These are phyloP conservation scores for Callosobruchus maculatus DNA, from an alignment of 2,888 invertebrate genomes.

Conservation along the genomic window DNA sequence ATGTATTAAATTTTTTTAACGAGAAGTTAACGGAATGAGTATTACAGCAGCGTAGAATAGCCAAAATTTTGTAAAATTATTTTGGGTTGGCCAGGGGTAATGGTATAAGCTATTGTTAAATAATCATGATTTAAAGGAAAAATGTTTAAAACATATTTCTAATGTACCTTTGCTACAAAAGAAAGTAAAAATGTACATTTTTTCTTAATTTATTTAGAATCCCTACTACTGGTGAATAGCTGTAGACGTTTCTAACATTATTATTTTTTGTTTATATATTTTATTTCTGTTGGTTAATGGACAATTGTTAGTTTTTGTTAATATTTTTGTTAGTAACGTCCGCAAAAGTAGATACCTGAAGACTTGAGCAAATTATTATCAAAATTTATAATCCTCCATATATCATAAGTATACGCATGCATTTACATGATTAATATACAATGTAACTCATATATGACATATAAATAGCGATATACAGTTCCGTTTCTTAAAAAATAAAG, in stretches of 20 bases:
- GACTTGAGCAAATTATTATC: neutral
- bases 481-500: neutral
- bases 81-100: slow-evolving; percentile 39
- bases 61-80: slow-evolving; percentile 33
- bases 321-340: slow-evolving; percentile 35
- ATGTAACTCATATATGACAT: neutral
- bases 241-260: slow-evolving; percentile 35
- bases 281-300: slow-evolving; percentile 39
- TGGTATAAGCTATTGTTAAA: slow-evolving; percentile 37
- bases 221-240: slow-evolving; percentile 39
- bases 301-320: slow-evolving; percentile 36
- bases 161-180: slow-evolving; percentile 37
- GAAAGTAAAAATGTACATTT: slow-evolving; percentile 36
- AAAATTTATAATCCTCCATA: neutral
- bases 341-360: neutral
- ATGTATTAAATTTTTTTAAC: slow-evolving; percentile 24
- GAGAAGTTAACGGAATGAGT: slow-evolving; percentile 36
- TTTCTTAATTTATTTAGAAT: slow-evolving; percentile 38
- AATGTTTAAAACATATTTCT: slow-evolving; percentile 36
- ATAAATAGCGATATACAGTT: neutral
- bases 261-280: slow-evolving; percentile 37
- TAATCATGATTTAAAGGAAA: slow-evolving; percentile 32
- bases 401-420: neutral
- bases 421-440: neutral
- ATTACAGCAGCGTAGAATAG: slow-evolving; percentile 32